Evolutionary conservation across 2,888 invertebrate genomes (phyloP).

Genomic region (Ochropacha duplaris): DNA sequence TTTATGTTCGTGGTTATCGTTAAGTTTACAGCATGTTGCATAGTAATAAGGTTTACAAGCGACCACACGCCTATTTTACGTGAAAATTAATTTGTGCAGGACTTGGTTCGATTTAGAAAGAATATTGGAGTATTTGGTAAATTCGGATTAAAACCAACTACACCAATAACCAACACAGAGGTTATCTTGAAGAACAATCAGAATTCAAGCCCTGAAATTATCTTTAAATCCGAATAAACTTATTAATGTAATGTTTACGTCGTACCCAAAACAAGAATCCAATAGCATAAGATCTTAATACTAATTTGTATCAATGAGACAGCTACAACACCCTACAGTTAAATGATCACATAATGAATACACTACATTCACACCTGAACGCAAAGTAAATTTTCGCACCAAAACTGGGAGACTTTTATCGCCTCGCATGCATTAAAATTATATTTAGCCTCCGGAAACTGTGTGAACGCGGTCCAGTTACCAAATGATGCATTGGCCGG

Average conservation of each 20-base stretch:
- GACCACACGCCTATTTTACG: neutral
- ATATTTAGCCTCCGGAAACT: slow-evolving; percentile 49
- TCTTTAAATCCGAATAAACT: neutral
- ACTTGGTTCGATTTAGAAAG: too few relatives aligned
- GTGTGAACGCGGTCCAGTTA: slow-evolving; percentile 34
- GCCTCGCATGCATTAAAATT: slow-evolving; percentile 18
- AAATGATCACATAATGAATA: neutral
- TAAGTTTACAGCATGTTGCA: neutral
- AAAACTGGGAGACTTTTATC: neutral
- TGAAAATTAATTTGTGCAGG: too few relatives aligned
- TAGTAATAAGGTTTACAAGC: too few relatives aligned
- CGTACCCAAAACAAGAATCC: too few relatives aligned
- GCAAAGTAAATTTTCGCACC: neutral
- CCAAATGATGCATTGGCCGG: slow-evolving; percentile 10
- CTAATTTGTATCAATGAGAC: neutral
- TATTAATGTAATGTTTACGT: too few relatives aligned
- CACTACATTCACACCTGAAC: neutral
- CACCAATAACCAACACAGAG: too few relatives aligned
- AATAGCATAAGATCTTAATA: neutral
- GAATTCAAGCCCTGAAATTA: neutral
- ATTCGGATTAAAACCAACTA: too few relatives aligned
- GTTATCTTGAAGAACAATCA: neutral
- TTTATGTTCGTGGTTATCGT: neutral
- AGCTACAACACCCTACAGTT: neutral
- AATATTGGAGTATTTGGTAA: too few relatives aligned